Base-by-base conservation (phyloP, 2,797 vertebrate genomes). In the Hylomyscus alleni region DNA sequence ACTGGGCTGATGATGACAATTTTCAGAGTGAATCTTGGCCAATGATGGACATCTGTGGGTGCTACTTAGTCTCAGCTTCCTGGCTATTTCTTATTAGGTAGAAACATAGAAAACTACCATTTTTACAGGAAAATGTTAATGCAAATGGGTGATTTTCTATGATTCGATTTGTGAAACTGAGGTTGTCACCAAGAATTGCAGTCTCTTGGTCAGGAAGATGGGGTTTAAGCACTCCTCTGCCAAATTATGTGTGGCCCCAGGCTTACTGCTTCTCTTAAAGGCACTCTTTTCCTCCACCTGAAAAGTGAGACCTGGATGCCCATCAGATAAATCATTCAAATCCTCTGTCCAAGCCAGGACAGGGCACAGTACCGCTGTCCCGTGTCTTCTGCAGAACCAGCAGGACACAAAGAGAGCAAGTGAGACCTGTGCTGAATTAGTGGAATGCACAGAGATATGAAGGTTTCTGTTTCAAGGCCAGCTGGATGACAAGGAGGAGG, bases 401-500 rank as follows among this genome's bases (percentile, higher is more conserved):
- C 47, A 47, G 1, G 10, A 5, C 0, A 9, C 31, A 34, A 3
- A 15, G 15, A 14, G 54, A 7, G 17, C 12, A 14, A 58, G 34
- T 37, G 12, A 12, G 19, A 47, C 37, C 10, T 47, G 56, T 77
- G 75, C 9, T 52, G 34, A n/a, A 26, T 76, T 54, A 19, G 26
- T 17, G 29, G 15, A 22, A n/a, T 58, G 56, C 9, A 76, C 6
- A 50, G 76, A 82, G 58, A 78, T 19, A n/a, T 14, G 50, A 82
- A 87, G 50, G 65, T 3, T 82, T 82, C 69, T 77, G 76, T 87
- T 87, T 87, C 37, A 37, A 52, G n/a, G 40, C 75, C 44, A 60
- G 13, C 34, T 31, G 24, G 60, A 73, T 4, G 56, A 78, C 54
- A 54, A 65, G 44, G 17, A 78, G 17, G 67, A 73, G 62, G 62